Conservation (phyloP, 2,888 invertebrate genomes). For the Polyommatus icarus region DNA sequence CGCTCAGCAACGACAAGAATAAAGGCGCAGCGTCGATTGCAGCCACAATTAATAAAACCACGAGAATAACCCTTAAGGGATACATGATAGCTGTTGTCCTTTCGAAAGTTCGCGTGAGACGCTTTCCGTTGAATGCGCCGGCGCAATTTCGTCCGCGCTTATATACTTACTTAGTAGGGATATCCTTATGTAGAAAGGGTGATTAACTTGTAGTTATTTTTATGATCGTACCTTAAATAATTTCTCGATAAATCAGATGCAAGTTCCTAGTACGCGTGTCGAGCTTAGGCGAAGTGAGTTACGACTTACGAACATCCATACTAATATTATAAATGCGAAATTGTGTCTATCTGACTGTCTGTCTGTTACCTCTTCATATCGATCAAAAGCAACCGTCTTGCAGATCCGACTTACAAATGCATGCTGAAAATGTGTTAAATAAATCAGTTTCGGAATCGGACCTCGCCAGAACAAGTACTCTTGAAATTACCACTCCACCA, state of each 20-base stretch:
- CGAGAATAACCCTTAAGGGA: slow-evolving; percentile 8
- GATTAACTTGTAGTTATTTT: slow-evolving; percentile 8
- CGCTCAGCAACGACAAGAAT: slow-evolving; percentile 16
- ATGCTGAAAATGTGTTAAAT: too few species aligned
- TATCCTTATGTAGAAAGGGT: slow-evolving; percentile 24
- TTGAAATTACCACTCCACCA: too few species aligned
- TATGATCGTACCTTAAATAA: background rate
- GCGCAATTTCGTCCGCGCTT: background rate
- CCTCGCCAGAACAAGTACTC: too few species aligned
- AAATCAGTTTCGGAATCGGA: too few species aligned
- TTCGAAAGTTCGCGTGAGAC: slow-evolving; percentile 13
- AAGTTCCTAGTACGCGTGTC: background rate
- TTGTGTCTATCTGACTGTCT: too few species aligned
- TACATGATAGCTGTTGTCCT: slow-evolving; percentile 14
- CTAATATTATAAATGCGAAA: too few species aligned
- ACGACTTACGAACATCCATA: too few species aligned
- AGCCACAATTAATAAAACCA: background rate
- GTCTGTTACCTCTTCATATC: too few species aligned
- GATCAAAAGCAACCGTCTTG: too few species aligned
- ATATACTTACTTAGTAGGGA: slow-evolving; percentile 29
- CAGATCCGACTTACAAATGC: too few species aligned
- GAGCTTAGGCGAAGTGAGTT: background rate
- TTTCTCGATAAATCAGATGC: background rate
- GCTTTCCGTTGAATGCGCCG: slow-evolving; percentile 1
- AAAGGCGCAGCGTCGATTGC: slow-evolving; percentile 20